Conservation (phyloP, 2,113 vertebrate species). For the Antechinus stuartii region DNA sequence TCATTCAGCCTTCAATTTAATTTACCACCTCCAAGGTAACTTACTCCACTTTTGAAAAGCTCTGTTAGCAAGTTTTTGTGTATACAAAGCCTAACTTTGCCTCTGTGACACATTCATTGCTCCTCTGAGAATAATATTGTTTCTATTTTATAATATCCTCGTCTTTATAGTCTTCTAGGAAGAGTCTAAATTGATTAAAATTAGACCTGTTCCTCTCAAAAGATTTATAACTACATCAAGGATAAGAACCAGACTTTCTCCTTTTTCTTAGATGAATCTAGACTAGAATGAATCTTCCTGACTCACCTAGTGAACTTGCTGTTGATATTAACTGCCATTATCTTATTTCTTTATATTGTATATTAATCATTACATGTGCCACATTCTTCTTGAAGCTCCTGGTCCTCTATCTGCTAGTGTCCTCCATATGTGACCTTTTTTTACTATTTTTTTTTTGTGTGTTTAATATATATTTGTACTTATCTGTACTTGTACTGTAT, state of each 20-base stretch:
- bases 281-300: neutral
- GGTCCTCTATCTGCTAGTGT: neutral
- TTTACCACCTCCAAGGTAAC: neutral
- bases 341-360: neutral
- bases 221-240: neutral
- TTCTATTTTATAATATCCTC: neutral
- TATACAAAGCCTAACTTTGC: neutral
- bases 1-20: neutral
- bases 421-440: neutral
- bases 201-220: neutral
- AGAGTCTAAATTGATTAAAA: neutral
- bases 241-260: neutral
- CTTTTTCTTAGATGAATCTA: neutral
- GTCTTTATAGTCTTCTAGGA: neutral
- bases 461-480: neutral
- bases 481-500: neutral
- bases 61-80: neutral
- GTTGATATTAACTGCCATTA: neutral
- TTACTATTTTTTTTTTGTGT: neutral
- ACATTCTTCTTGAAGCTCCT: neutral
- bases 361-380: neutral
- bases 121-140: neutral
- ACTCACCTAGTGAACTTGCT: neutral
- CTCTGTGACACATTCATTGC: neutral
- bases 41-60: neutral